Evolutionary conservation across 2,797 vertebrate genomes (phyloP).

Genomic region (Moxostoma hubbsi): DNA sequence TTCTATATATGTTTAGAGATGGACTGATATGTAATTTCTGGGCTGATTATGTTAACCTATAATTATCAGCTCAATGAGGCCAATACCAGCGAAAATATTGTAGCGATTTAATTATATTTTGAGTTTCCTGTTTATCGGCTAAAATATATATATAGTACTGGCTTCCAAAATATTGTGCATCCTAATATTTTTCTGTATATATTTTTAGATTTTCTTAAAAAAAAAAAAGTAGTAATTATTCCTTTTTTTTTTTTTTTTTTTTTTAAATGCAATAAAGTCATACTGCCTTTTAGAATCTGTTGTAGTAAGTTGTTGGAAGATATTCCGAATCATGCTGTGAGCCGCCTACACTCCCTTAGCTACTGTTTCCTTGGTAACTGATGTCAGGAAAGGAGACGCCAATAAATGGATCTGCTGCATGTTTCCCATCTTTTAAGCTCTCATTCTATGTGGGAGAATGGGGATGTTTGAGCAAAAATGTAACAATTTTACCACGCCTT

Average conservation of each 20-base stretch:
- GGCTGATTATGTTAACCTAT: too few relatives aligned
- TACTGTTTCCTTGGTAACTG: conserved; percentile 78
- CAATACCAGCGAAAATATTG: too few relatives aligned
- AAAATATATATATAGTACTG: too few relatives aligned
- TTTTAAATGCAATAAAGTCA: conserved; percentile 30
- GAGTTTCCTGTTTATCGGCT: too few relatives aligned
- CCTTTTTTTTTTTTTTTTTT: neutral
- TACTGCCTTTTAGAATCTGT: conserved; percentile 47
- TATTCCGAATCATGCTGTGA: conserved; percentile 58
- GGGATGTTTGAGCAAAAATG: neutral
- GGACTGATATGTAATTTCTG: too few relatives aligned
- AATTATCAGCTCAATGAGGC: too few relatives aligned
- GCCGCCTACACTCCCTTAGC: conserved; percentile 72
- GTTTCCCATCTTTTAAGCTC: conserved; percentile 63
- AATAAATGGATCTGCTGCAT: conserved; percentile 61
- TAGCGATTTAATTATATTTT: too few relatives aligned
- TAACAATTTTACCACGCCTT: neutral
- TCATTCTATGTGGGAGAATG: conserved; percentile 48
- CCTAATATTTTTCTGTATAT: too few relatives aligned
- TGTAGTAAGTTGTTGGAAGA: conserved; percentile 61
- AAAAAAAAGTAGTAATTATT: neutral
- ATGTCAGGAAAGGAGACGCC: conserved; percentile 69
- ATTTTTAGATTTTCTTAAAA: conserved; percentile 25
- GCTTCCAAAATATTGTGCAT: too few relatives aligned
- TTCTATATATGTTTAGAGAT: too few relatives aligned